Evolutionary conservation across 2,888 invertebrate species (phyloP).

Genomic region (Strigamia maritima): DNA sequence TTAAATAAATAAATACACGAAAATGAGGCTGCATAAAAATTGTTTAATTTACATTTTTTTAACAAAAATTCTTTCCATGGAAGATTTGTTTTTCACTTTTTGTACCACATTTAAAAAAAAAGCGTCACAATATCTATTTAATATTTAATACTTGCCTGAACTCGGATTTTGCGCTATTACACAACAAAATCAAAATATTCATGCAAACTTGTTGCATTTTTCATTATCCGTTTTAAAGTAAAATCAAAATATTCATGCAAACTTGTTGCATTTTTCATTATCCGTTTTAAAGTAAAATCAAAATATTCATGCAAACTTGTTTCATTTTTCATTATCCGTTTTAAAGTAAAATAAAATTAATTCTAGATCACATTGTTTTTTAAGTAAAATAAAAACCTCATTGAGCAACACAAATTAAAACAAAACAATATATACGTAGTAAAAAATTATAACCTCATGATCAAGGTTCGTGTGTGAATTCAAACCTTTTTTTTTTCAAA

Average conservation of each 20-base stretch:
- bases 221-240: no score
- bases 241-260: no score
- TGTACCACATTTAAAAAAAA: not conserved
- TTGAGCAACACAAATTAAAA: conserved; percentile 1
- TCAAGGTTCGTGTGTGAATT: not conserved
- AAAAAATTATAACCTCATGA: conserved; percentile 7
- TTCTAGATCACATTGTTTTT: not conserved
- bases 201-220: no score
- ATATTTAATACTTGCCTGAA: not conserved
- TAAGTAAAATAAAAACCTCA: not conserved
- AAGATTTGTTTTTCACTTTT: not conserved
- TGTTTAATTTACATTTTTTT: not conserved
- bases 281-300: no score
- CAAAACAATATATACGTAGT: not conserved
- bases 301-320: no score
- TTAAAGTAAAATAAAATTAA: not conserved
- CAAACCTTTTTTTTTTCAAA: not conserved
- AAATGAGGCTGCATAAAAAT: not conserved
- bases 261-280: no score
- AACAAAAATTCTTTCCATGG: not conserved
- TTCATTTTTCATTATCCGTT: not conserved
- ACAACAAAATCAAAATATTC: not conserved
- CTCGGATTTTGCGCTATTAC: not conserved
- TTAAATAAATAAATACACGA: not conserved
- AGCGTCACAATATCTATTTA: not conserved